phyloP scores from a whole-genome alignment of 1,140 invertebrate species.

The Nylanderia fulva region DNA sequence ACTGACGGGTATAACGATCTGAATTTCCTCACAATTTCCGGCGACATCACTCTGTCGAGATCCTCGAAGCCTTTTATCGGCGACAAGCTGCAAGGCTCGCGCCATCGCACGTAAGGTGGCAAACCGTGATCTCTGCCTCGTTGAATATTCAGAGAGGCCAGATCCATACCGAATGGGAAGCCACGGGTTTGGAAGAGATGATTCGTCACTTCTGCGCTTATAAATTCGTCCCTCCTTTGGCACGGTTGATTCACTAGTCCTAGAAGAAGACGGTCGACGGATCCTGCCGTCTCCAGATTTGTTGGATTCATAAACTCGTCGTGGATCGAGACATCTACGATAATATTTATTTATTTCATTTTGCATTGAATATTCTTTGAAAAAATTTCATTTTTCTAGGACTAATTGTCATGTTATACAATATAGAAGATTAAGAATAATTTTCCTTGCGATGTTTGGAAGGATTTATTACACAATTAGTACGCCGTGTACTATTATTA shows the following conservation, averaged over 20 bases:
- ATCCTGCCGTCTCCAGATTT: constrained; percentile 88
- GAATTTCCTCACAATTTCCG: constrained; percentile 88
- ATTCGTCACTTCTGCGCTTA: constrained; percentile 93
- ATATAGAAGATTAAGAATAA: background rate
- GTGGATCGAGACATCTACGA: constrained; percentile 92
- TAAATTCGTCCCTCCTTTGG: constrained; percentile 93
- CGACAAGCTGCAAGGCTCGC: constrained; percentile 92
- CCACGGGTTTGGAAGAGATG: constrained; percentile 93
- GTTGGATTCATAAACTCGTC: constrained; percentile 90
- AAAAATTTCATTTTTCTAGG: background rate
- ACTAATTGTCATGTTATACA: background rate
- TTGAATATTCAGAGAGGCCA: constrained; percentile 96
- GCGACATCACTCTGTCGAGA: constrained; percentile 90
- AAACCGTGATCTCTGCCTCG: constrained; percentile 96
- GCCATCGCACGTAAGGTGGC: constrained; percentile 93
- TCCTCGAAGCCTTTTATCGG: constrained; percentile 91
- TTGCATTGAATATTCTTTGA: background rate
- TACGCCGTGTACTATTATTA: background rate
- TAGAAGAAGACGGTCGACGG: constrained; percentile 92
- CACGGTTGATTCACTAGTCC: constrained; percentile 92
- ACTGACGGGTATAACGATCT: constrained; percentile 89
- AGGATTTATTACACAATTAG: background rate
- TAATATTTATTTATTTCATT: background rate
- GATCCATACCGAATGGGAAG: constrained; percentile 93
- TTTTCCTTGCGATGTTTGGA: background rate